phyloP scores from a whole-genome alignment of 2,797 vertebrate genomes.

The Nothura maculosa region DNA sequence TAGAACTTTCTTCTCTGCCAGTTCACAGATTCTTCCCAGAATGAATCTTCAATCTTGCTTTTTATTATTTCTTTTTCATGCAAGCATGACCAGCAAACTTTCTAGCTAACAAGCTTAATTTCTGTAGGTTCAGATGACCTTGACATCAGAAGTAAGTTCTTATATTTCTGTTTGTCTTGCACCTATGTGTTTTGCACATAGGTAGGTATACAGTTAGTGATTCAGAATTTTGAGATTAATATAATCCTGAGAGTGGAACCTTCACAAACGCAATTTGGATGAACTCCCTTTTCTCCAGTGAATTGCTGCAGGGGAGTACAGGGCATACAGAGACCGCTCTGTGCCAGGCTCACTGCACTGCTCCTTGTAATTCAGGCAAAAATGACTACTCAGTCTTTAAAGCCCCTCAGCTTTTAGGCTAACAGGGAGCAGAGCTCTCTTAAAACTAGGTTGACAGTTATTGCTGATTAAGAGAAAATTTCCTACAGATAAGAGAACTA shows the following conservation, averaged over 20 bases:
- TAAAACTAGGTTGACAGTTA: background rate
- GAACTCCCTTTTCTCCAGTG: background rate
- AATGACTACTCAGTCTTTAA: background rate
- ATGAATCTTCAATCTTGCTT: background rate
- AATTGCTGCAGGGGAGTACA: background rate
- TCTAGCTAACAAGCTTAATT: background rate
- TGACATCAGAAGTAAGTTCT: background rate
- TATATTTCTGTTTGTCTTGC: background rate
- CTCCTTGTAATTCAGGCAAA: background rate
- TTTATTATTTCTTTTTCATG: background rate
- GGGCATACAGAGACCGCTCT: background rate
- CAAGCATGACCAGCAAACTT: background rate
- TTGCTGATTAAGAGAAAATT: background rate
- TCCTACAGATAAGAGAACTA: background rate
- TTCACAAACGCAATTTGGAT: background rate
- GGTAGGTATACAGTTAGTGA: background rate
- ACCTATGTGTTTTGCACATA: background rate
- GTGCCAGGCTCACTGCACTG: background rate
- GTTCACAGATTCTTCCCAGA: constrained; percentile 12
- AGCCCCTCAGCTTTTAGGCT: background rate
- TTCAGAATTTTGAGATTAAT: background rate
- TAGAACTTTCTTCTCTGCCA: background rate
- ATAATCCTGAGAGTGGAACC: background rate
- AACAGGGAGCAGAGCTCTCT: background rate
- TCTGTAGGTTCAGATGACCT: background rate